Base-by-base conservation (phyloP, 2,888 invertebrate species). In the Spilarctia lutea region DNA sequence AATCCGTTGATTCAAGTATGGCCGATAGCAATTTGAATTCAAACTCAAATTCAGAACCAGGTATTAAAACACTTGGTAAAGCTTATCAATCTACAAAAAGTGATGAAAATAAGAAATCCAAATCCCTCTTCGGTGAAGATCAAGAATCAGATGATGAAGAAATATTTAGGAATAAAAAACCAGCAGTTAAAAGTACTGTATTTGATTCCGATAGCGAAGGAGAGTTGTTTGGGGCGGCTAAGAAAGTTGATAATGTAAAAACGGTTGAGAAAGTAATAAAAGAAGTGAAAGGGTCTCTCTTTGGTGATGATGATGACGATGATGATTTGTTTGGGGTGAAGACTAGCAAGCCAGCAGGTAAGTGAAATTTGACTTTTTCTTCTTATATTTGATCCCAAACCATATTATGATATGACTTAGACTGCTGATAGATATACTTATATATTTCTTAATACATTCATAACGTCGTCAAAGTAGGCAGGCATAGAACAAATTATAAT, bases 131-230 rank as follows among this genome's bases (percentile, higher is more conserved):
- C 68, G 91, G 89, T 74, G 91, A 93, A 79, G 80, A 88, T 0
- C 91, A 91, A 60, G 24, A 52, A 11, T 68, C 71, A 16, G 93
- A 94, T 67, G 93, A 92, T 45, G 94, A 94, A 48, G 84, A 87
- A 52, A 90, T 92, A 79, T 84, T 95, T 39, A 88, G 85, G 82
- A 88, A 83, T 30, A 90, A 88, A 75, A 80, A 84, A n/a, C 56
- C 27, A 0, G 52, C 75, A 2, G 81, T 83, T 4, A 88, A 87
- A 74, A 75, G 83, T 10, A 85, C 84, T 27, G 87, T 94, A 35
- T 92, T 94, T 33, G 92, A 93, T 83, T 93, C 94, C 0, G 94
- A 94, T 68, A 93, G 91, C 33, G 94, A 93, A 65, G 92, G 91
- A 63, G 94, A 94, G 45, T 76, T 95, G 24, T 94, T 95, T 81